Evolutionary conservation across 2,888 invertebrate species (phyloP).

Genomic region (Hirtodrosophila histrioides): DNA sequence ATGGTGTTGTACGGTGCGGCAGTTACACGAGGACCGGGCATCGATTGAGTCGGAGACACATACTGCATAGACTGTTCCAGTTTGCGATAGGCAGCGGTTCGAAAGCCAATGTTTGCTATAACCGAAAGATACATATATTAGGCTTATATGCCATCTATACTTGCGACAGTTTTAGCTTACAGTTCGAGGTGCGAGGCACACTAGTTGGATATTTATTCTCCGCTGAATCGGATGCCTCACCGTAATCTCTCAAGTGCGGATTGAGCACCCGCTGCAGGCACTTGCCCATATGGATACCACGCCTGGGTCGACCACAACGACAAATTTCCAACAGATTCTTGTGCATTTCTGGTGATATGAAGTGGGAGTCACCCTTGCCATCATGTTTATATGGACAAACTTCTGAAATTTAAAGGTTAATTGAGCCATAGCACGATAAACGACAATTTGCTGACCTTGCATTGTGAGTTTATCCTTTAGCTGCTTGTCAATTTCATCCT

Average conservation of each 20-base stretch:
- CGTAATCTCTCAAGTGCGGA: conserved; percentile 44
- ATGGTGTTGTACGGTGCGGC: conserved; percentile 80
- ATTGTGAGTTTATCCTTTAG: conserved; percentile 49
- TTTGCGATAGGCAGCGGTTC: conserved; percentile 62
- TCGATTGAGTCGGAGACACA: conserved; percentile 79
- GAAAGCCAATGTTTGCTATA: conserved; percentile 79
- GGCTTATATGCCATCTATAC: conserved; percentile 3
- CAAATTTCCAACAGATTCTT: conserved; percentile 77
- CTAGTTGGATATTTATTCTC: background rate
- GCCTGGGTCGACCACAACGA: conserved; percentile 81
- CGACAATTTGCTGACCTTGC: conserved; percentile 25
- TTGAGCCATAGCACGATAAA: background rate
- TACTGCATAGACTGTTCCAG: conserved; percentile 83
- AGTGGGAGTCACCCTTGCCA: conserved; percentile 78
- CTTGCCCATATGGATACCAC: conserved; percentile 79
- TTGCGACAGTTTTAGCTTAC: conserved; percentile 44
- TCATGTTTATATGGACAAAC: conserved; percentile 66
- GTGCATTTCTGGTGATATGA: conserved; percentile 82
- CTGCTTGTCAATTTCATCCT: conserved; percentile 70
- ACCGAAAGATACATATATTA: background rate
- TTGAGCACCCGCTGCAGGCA: conserved; percentile 81
- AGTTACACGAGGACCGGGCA: conserved; percentile 81
- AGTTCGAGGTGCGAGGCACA: conserved; percentile 81
- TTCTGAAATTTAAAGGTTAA: conserved; percentile 39
- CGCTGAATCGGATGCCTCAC: background rate